Evolutionary conservation across 2,888 invertebrate genomes (phyloP).

Genomic region (Atrina japonica): DNA sequence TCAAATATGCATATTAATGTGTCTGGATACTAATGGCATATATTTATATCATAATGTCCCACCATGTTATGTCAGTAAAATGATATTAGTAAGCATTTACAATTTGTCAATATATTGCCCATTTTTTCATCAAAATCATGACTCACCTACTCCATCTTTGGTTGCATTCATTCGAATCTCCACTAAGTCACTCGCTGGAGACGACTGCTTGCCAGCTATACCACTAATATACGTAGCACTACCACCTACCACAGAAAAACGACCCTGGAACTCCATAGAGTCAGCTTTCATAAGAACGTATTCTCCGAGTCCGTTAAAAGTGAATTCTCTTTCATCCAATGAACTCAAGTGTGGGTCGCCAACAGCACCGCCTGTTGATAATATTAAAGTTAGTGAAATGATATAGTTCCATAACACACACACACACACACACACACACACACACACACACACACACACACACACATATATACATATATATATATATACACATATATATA

Average conservation of each 20-base stretch:
- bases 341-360: conserved; percentile 64
- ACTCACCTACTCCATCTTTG: conserved; percentile 44
- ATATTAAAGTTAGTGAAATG: neutral
- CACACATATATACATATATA: neutral
- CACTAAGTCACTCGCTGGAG: conserved; percentile 43
- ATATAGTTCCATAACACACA: too few relatives aligned
- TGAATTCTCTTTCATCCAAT: conserved; percentile 54
- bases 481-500: too few relatives aligned
- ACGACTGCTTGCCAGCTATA: conserved; percentile 48
- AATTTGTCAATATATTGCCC: too few relatives aligned
- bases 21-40: too few relatives aligned
- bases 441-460: neutral
- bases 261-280: conserved; percentile 48
- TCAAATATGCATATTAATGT: too few relatives aligned
- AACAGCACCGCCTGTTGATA: conserved; percentile 44
- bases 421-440: neutral
- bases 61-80: too few relatives aligned
- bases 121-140: too few relatives aligned
- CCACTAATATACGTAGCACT: conserved; percentile 53
- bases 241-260: conserved; percentile 31
- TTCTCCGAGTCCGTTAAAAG: conserved; percentile 67
- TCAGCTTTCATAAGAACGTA: conserved; percentile 45
- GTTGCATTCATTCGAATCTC: conserved; percentile 47
- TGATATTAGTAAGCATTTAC: too few relatives aligned
- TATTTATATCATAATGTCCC: too few relatives aligned